phyloP scores from a whole-genome alignment of 2,797 vertebrate species.

The Mastacembelus armatus region DNA sequence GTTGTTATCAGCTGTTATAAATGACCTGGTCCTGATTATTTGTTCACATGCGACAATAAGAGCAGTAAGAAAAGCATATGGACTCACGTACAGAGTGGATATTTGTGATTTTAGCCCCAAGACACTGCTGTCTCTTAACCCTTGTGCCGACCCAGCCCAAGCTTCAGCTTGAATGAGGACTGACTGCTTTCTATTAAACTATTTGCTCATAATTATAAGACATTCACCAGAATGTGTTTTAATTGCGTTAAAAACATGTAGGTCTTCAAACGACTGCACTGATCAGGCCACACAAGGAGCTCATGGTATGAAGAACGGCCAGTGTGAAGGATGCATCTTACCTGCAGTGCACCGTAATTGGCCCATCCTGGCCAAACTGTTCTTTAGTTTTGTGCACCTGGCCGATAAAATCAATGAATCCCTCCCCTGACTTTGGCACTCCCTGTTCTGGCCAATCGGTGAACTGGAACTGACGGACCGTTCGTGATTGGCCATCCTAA shows the following conservation, averaged over 20 bases:
- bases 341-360: constrained; percentile 99
- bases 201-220: too few relatives aligned
- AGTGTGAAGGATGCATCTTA: constrained; percentile 59
- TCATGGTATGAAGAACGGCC: neutral
- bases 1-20: too few relatives aligned
- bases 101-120: too few relatives aligned
- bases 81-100: too few relatives aligned
- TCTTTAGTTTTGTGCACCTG: constrained; percentile 99
- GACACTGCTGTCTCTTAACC: too few relatives aligned
- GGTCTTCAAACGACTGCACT: neutral
- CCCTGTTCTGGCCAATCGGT: constrained; percentile 99
- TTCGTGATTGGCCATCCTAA: constrained; percentile 98
- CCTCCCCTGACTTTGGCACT: constrained; percentile 99
- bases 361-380: constrained; percentile 98
- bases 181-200: too few relatives aligned
- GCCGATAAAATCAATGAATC: constrained; percentile 99
- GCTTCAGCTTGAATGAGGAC: too few relatives aligned
- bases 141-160: too few relatives aligned
- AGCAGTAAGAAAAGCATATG: too few relatives aligned
- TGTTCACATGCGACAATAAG: too few relatives aligned
- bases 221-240: neutral
- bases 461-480: constrained; percentile 99
- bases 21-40: neutral
- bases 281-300: neutral
- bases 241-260: neutral